Conservation (phyloP, 2,888 invertebrate genomes). For the Brachynemurus nebulosus region DNA sequence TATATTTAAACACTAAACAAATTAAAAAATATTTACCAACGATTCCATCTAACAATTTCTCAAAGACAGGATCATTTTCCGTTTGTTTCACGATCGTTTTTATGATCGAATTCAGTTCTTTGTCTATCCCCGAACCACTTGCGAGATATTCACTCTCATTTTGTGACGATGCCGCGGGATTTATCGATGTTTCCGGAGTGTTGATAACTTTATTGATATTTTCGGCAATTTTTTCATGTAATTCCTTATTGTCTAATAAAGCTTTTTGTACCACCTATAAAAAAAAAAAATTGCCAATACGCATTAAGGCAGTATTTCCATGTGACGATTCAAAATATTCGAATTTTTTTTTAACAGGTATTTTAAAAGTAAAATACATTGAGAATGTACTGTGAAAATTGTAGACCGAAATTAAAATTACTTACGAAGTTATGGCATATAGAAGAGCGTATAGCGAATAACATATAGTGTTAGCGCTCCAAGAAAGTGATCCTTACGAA, state of each 20-base stretch:
- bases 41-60: constrained; percentile 33
- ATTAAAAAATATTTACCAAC: constrained; percentile 23
- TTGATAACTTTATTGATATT: constrained; percentile 35
- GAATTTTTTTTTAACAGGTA: too few species aligned
- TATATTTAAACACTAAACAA: not conserved
- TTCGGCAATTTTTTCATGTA: constrained; percentile 38
- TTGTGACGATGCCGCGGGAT: not conserved
- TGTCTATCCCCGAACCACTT: not conserved
- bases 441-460: too few species aligned
- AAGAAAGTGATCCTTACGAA: too few species aligned
- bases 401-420: too few species aligned
- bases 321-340: too few species aligned
- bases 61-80: constrained; percentile 37
- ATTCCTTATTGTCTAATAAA: constrained; percentile 34
- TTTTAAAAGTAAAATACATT: too few species aligned
- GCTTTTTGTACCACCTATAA: constrained; percentile 32
- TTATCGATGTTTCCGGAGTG: constrained; percentile 14
- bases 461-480: too few species aligned
- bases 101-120: constrained; percentile 33
- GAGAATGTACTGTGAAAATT: too few species aligned
- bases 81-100: constrained; percentile 36
- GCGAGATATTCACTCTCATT: constrained; percentile 3
- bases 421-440: too few species aligned
- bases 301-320: too few species aligned
- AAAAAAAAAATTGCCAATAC: constrained; percentile 8